Base-by-base conservation (phyloP, 2,113 vertebrate genomes). In the Chaenocephalus aceratus region DNA sequence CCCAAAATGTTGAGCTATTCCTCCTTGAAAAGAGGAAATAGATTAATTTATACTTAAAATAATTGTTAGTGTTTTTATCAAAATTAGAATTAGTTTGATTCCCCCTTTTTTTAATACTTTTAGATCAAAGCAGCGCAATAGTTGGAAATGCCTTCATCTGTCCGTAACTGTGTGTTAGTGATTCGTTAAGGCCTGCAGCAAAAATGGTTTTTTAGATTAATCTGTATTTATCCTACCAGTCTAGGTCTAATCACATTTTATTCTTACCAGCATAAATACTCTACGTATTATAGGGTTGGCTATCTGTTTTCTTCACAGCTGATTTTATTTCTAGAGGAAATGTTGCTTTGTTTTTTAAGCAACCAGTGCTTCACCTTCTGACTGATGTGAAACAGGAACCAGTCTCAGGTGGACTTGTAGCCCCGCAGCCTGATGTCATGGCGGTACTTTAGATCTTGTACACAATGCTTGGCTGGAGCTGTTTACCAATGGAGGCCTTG, bases 401-500 rank as follows among this genome's bases (percentile, higher is more conserved):
- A 6, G 12, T 36, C 45, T 68, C 72, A 44, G 54, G 10, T 10
- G 46, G 41, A 59, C 44, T 62, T 61, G 18, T 34, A 56, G 6
- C 44, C 0, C 13, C 49, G 30, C 57, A 72, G 62, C 12, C 36
- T 60, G 64, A 62, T 11, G 48, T 45, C 34, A 13, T 14, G 41
- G 67, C 61, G 44, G 18, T n/a, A 6, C n/a, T 63, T 15, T 45
- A 65, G 16, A 56, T 54, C 59, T 41, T 41, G 34, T 49, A 23
- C 30, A 58, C 15, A 16, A 49, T 46, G 34, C 73, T 65, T 74
- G 56, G 16, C 71, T 49, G 30, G 18, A 74, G 30, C 57, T 62
- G 58, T 41, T 72, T 46, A 74, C 57, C 12, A 48, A 56, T 61
- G 44, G 21, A 83, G 6, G 9, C 73, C 26, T 10, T 3, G 79